phyloP scores from a whole-genome alignment of 2,797 vertebrate species.

The Clarias fuscus region DNA sequence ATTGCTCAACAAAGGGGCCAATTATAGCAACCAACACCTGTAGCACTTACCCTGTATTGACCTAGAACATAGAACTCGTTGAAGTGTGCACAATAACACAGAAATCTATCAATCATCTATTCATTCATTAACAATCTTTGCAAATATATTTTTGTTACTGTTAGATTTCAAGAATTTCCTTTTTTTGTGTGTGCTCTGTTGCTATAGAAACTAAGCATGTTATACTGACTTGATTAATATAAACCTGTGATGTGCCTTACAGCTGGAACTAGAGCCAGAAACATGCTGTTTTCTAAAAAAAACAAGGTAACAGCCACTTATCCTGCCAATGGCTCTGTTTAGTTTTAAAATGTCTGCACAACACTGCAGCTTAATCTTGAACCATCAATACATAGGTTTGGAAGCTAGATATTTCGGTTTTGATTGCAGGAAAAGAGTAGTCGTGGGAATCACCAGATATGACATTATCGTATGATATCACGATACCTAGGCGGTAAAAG shows the following conservation, averaged over 20 bases:
- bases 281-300: background rate
- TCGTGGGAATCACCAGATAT: too few species aligned
- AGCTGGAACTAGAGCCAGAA: background rate
- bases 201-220: background rate
- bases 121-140: background rate
- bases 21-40: constrained; percentile 18
- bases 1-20: background rate
- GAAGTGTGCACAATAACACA: background rate
- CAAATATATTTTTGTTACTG: background rate
- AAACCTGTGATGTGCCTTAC: constrained; percentile 3
- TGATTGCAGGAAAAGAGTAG: background rate
- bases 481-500: background rate
- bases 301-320: background rate
- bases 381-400: too few species aligned
- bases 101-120: background rate
- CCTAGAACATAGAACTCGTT: background rate
- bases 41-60: background rate
- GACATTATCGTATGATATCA: too few species aligned
- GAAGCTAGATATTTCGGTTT: background rate
- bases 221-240: background rate
- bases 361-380: background rate
- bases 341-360: background rate
- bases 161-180: background rate
- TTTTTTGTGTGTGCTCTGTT: background rate
- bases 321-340: background rate